These are phyloP conservation scores for Caiman crocodilus DNA, from an alignment of 2,797 vertebrate genomes.

Conservation along the genomic window DNA sequence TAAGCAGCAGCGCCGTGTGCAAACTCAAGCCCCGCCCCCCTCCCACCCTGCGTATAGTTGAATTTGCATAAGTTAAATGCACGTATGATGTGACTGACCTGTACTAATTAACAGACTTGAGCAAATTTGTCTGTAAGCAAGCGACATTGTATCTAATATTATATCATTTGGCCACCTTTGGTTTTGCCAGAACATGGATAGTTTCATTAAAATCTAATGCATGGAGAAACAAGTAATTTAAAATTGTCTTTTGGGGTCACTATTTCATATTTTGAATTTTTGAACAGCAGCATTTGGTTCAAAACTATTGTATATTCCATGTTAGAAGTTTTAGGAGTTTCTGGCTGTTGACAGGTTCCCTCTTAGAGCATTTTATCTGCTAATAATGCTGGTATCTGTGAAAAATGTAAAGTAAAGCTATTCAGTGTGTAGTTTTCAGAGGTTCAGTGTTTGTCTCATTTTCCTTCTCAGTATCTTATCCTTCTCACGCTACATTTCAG, in stretches of 20 bases:
- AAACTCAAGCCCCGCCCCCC: no score
- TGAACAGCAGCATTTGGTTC: background rate
- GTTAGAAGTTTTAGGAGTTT: background rate
- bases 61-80: no score
- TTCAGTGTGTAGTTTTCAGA: background rate
- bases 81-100: no score
- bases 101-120: background rate
- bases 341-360: background rate
- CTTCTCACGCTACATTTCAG: conserved; percentile 1
- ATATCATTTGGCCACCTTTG: background rate
- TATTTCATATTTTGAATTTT: no score
- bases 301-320: background rate
- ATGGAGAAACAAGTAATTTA: background rate
- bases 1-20: no score
- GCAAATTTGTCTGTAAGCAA: background rate
- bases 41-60: no score
- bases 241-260: background rate
- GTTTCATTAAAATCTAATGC: background rate
- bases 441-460: background rate
- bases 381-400: background rate
- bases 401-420: background rate
- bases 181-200: background rate
- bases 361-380: background rate
- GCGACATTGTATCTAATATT: background rate
- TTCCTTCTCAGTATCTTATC: background rate